A percentile compares a stretch with the other conserved stretches of the same genome.
These are phyloP conservation scores for Enteromius thamalakanensis DNA, from an alignment of 2,797 vertebrate genomes.

Conservation along the genomic window DNA sequence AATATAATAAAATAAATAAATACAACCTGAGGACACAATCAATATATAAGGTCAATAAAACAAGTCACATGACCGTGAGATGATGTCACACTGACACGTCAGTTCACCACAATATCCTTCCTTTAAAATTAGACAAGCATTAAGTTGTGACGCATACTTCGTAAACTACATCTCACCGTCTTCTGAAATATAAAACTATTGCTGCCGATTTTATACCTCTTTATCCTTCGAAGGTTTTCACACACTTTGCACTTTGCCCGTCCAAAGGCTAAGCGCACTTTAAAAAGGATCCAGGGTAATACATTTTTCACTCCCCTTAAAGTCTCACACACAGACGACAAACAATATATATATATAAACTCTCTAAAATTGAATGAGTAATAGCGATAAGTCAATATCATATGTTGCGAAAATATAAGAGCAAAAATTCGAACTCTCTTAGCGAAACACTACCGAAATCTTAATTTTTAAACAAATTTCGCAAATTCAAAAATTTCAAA, in stretches of 20 bases:
- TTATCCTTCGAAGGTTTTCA: not conserved
- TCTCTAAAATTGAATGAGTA: slow-evolving; percentile 35
- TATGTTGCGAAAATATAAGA: not conserved
- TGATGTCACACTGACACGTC: slow-evolving; percentile 24
- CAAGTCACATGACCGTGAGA: not conserved
- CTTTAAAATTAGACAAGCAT: slow-evolving; percentile 17
- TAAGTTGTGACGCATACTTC: slow-evolving; percentile 41
- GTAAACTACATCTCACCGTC: slow-evolving; percentile 16
- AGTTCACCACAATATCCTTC: not conserved
- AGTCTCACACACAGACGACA: slow-evolving; percentile 23
- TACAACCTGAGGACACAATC: slow-evolving; percentile 78
- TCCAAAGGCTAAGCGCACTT: slow-evolving; percentile 13
- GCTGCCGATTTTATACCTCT: slow-evolving; percentile 19
- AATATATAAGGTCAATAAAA: slow-evolving; percentile 33
- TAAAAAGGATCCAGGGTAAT: slow-evolving; percentile 31
- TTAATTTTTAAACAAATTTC: not conserved
- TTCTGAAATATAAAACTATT: slow-evolving; percentile 46
- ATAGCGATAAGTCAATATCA: slow-evolving; percentile 28
- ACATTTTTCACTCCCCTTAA: slow-evolving; percentile 23
- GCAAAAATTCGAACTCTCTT: slow-evolving; percentile 11
- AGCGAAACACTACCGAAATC: slow-evolving; percentile 6
- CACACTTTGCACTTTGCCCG: slow-evolving; percentile 36
- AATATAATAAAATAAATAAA: slow-evolving; percentile 81
- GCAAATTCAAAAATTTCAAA: too few relatives aligned
- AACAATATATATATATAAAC: slow-evolving; percentile 44